Evolutionary conservation across 2,888 invertebrate genomes (phyloP).

Genomic region (Nemurella pictetii): DNA sequence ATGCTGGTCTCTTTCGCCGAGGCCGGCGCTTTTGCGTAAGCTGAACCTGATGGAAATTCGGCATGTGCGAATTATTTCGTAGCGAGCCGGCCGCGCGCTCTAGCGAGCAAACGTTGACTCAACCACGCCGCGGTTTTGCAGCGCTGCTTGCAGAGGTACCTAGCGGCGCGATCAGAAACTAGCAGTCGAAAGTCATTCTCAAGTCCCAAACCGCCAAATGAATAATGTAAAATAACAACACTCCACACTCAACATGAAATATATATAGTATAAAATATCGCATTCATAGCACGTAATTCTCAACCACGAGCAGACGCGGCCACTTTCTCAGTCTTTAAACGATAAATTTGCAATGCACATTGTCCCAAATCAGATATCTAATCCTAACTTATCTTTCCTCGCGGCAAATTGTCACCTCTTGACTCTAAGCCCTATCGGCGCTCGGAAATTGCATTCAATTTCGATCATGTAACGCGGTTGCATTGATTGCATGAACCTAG

Average conservation of each 20-base stretch:
- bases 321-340: no score
- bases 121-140: not conserved
- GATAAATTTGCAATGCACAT: no score
- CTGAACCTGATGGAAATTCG: not conserved
- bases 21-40: not conserved
- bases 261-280: no score
- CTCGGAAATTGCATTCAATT: not conserved
- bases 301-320: no score
- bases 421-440: not conserved
- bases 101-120: not conserved
- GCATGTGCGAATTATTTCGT: constrained; percentile 27
- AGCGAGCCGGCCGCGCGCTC: constrained; percentile 1
- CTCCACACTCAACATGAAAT: no score
- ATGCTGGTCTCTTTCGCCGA: not conserved
- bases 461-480: not conserved
- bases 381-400: no score
- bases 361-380: no score
- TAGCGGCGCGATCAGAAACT: not conserved
- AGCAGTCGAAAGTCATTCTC: not conserved
- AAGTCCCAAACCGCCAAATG: not conserved
- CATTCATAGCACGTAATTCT: no score
- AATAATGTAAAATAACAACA: not conserved
- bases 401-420: no score
- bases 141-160: constrained; percentile 1
- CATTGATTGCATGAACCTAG: not conserved